These are phyloP conservation scores for Lanius ludovicianus DNA, from an alignment of 2,113 vertebrate species.

Conservation along the genomic window DNA sequence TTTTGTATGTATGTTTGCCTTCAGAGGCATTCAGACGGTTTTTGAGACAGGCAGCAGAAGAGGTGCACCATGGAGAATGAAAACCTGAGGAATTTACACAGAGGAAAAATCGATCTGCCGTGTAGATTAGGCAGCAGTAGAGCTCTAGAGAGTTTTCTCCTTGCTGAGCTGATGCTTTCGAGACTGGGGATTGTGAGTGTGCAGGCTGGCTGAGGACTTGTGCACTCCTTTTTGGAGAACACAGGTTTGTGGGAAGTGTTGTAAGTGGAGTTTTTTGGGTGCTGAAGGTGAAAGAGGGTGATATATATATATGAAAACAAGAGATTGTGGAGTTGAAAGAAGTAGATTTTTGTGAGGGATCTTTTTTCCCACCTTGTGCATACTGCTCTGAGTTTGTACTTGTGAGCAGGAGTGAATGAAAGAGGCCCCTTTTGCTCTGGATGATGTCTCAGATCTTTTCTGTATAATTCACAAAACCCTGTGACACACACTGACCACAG, in stretches of 20 bases:
- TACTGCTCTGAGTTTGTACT: not conserved
- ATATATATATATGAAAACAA: accelerated
- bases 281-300: not conserved
- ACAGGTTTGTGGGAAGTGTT: not conserved
- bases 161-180: not conserved
- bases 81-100: not conserved
- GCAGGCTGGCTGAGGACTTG: not conserved
- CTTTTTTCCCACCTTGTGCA: not conserved
- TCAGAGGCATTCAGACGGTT: not conserved
- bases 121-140: not conserved
- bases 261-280: not conserved
- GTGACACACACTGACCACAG: not conserved
- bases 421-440: not conserved
- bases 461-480: not conserved
- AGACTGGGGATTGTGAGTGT: not conserved
- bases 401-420: not conserved
- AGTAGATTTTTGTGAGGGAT: not conserved
- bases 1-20: not conserved
- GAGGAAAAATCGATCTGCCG: not conserved
- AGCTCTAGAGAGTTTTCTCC: not conserved
- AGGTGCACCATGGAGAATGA: not conserved
- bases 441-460: not conserved
- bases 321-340: not conserved
- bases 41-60: not conserved
- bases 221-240: not conserved